phyloP scores from a whole-genome alignment of 2,888 invertebrate genomes.

The Lathronympha strigana region DNA sequence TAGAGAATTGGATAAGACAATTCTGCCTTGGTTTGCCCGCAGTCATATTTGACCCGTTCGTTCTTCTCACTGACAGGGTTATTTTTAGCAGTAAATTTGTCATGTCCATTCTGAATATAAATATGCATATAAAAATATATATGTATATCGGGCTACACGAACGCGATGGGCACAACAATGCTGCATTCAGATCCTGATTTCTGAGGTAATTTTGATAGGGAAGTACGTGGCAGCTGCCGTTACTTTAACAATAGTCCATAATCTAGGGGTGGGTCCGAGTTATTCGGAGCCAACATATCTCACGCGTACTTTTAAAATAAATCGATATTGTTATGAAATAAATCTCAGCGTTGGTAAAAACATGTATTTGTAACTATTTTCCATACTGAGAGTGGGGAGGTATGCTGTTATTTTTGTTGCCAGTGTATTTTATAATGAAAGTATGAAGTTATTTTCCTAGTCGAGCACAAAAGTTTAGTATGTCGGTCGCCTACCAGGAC shows the following conservation, averaged over 20 bases:
- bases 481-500: too few species aligned
- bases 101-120: too few species aligned
- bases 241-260: not conserved
- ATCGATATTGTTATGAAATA: not conserved
- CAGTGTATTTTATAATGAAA: not conserved
- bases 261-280: not conserved
- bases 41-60: too few species aligned
- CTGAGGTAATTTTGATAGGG: slow-evolving; percentile 1
- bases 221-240: slow-evolving; percentile 15
- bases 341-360: slow-evolving; percentile 12
- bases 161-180: not conserved
- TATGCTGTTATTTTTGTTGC: not conserved
- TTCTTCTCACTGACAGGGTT: too few species aligned
- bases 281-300: not conserved
- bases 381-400: not conserved
- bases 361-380: not conserved
- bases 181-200: not conserved
- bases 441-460: too few species aligned
- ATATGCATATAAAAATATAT: too few species aligned
- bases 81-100: too few species aligned
- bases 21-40: too few species aligned
- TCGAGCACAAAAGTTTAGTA: too few species aligned
- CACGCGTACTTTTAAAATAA: slow-evolving; percentile 6
- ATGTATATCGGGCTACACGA: too few species aligned
- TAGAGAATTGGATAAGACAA: too few species aligned